Percentiles rank a stretch among this genome's conserved stretches.
phyloP scores from a whole-genome alignment of 2,888 invertebrate genomes.

The Bimastos eiseni region DNA sequence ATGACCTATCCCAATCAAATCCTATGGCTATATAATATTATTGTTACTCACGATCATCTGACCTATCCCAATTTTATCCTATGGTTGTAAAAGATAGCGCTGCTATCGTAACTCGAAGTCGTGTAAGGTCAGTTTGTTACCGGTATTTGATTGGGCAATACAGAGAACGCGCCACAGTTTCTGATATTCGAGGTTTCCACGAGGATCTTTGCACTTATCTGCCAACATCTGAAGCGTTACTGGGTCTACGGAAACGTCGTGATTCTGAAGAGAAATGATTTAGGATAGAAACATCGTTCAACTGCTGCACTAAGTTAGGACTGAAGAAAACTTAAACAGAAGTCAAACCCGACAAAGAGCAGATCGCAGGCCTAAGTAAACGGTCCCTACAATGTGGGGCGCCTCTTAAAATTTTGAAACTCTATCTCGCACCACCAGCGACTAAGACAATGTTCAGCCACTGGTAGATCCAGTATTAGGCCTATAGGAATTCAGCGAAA shows the following conservation, averaged over 20 bases:
- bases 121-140: neutral
- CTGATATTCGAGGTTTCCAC: slow-evolving; percentile 1
- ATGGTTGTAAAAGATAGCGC: too few species aligned
- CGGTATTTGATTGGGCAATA: neutral
- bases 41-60: too few species aligned
- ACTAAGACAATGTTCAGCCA: too few species aligned
- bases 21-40: too few species aligned
- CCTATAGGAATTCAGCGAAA: too few species aligned
- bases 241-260: neutral
- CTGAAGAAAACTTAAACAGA: neutral
- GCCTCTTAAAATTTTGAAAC: too few species aligned
- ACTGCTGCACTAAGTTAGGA: neutral
- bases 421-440: too few species aligned
- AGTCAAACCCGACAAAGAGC: neutral
- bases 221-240: neutral
- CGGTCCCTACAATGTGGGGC: too few species aligned
- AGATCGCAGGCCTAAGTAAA: neutral
- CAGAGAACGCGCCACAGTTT: slow-evolving; percentile 1
- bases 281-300: neutral
- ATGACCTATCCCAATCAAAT: too few species aligned
- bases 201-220: neutral
- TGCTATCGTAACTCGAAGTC: too few species aligned
- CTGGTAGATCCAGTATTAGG: too few species aligned
- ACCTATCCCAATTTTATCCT: too few species aligned
- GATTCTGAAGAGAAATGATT: neutral